These are phyloP conservation scores for Lanius collurio DNA, from an alignment of 2,113 vertebrate species.

Conservation along the genomic window DNA sequence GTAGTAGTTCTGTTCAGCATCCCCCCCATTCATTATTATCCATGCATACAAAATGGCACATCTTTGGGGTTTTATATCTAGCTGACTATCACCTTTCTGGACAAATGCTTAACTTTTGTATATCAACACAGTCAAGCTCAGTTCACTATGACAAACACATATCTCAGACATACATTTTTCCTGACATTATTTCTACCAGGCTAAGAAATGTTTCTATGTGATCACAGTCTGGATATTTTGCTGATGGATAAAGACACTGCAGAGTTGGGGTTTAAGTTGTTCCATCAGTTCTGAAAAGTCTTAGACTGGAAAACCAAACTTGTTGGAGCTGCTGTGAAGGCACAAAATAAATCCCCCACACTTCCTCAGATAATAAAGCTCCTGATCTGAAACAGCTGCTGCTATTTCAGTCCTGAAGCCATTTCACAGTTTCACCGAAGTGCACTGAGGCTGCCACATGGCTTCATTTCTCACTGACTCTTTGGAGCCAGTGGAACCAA, in stretches of 20 bases:
- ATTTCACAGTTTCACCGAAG: background rate
- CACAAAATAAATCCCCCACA: background rate
- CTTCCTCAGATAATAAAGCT: background rate
- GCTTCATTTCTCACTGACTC: background rate
- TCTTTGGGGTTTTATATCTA: background rate
- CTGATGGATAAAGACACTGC: background rate
- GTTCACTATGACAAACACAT: background rate
- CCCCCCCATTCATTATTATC: background rate
- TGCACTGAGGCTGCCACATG: background rate
- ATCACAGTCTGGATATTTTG: background rate
- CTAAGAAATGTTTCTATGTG: background rate
- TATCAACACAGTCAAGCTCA: background rate
- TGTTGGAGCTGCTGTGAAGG: background rate
- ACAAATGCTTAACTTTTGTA: background rate
- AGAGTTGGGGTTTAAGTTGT: background rate
- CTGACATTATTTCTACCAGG: background rate
- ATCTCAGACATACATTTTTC: background rate
- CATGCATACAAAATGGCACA: background rate
- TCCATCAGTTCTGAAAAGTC: background rate
- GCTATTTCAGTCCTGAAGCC: background rate
- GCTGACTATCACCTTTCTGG: background rate
- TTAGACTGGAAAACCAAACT: background rate
- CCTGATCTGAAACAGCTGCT: background rate
- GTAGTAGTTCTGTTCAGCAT: background rate
- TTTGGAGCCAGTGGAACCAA: accelerated